Evolutionary conservation across 2,888 invertebrate species (phyloP).

Genomic region (Teleogryllus oceanicus): DNA sequence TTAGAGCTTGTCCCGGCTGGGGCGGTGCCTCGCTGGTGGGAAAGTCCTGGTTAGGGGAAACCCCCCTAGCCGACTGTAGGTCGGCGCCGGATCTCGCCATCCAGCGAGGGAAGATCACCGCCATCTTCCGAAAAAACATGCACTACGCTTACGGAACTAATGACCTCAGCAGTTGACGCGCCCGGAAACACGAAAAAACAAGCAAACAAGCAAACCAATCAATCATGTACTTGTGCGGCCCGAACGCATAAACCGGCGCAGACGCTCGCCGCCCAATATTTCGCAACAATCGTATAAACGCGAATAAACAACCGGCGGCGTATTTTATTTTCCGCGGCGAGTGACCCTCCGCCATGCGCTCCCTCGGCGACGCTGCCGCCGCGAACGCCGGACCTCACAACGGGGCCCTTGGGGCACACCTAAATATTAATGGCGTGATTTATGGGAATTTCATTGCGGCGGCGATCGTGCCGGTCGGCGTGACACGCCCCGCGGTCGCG

Average conservation of each 20-base stretch:
- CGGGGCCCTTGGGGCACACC: not conserved
- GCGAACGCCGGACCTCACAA: not conserved
- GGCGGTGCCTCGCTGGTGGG: too few species aligned
- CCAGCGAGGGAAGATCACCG: too few species aligned
- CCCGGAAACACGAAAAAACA: too few species aligned
- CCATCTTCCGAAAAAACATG: too few species aligned
- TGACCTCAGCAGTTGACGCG: too few species aligned
- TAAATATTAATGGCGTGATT: conserved; percentile 18
- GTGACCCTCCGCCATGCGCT: not conserved
- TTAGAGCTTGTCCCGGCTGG: too few species aligned
- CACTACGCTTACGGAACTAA: too few species aligned
- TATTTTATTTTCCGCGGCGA: not conserved
- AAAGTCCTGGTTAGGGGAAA: too few species aligned
- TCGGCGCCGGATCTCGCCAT: too few species aligned
- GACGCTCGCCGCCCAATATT: not conserved
- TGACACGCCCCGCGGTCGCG: not conserved
- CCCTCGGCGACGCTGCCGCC: not conserved
- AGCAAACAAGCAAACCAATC: too few species aligned
- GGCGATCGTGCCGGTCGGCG: not conserved
- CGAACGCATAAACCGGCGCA: not conserved
- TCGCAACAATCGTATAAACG: not conserved
- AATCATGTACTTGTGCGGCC: too few species aligned
- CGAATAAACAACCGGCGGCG: not conserved
- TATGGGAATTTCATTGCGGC: conserved; percentile 18
- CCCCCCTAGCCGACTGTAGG: too few species aligned